Evolutionary conservation across 2,113 vertebrate genomes (phyloP).

Genomic region (Opisthocomus hoazin): DNA sequence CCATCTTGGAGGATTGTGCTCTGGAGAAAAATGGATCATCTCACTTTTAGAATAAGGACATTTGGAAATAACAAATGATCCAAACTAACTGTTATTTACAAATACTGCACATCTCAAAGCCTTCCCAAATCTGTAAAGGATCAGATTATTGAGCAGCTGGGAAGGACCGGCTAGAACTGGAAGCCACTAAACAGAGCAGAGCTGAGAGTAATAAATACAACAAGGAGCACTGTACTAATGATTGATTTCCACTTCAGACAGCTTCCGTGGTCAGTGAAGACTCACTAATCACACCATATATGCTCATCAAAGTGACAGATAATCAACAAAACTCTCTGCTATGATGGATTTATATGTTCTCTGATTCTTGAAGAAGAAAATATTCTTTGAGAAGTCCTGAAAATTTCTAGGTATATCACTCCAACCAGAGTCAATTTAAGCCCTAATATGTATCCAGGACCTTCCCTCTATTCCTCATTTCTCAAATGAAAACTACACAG

Average conservation of each 20-base stretch:
- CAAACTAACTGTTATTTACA: neutral
- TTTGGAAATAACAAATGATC: neutral
- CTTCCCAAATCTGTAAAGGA: neutral
- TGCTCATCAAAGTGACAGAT: neutral
- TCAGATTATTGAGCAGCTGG: neutral
- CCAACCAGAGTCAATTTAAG: neutral
- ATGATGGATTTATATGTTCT: neutral
- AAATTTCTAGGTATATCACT: neutral
- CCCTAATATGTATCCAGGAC: rapidly evolving
- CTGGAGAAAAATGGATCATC: neutral
- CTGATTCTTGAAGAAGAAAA: neutral
- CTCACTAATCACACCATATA: no score
- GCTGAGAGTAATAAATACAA: neutral
- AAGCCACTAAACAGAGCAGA: neutral
- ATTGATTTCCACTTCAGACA: neutral
- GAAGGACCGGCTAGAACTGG: neutral
- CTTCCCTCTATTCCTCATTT: neutral
- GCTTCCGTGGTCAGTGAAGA: neutral
- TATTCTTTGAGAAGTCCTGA: neutral
- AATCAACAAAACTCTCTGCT: neutral
- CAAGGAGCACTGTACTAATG: neutral
- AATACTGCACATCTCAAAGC: neutral
- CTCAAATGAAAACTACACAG: neutral
- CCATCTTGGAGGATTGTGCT: neutral
- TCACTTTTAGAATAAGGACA: neutral